Percentiles rank a stretch among this genome's conserved stretches.
phyloP scores from a whole-genome alignment of 2,113 vertebrate genomes.

The Orthonyx spaldingii region DNA sequence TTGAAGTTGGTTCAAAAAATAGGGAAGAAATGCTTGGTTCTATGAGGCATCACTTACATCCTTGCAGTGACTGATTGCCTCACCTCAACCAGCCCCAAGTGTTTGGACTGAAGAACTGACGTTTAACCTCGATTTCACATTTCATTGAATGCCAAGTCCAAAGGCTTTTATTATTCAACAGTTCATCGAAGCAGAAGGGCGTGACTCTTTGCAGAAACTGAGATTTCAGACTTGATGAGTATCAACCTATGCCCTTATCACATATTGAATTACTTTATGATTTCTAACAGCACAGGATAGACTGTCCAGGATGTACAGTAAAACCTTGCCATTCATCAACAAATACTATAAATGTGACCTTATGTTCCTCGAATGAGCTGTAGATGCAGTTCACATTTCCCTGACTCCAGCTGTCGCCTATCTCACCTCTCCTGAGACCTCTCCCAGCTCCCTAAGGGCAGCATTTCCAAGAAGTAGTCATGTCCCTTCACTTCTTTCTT shows the following conservation, averaged over 20 bases:
- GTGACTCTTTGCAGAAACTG: neutral
- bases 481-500: neutral
- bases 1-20: neutral
- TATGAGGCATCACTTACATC: neutral
- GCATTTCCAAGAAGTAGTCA: neutral
- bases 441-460: neutral
- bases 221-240: constrained; percentile 5
- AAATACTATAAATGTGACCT: neutral
- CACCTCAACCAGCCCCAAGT: neutral
- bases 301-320: neutral
- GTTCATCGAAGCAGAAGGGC: neutral
- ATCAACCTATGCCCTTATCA: neutral
- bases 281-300: neutral
- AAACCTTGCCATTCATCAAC: neutral
- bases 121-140: constrained; percentile 24
- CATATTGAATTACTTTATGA: neutral
- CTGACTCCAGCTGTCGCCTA: neutral
- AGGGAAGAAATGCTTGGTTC: neutral
- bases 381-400: neutral
- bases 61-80: neutral
- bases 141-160: neutral
- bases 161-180: constrained; percentile 33
- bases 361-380: constrained; percentile 25
- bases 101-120: neutral
- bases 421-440: neutral